Base-by-base conservation (phyloP, 2,888 invertebrate genomes). In the Achlya flavicornis region DNA sequence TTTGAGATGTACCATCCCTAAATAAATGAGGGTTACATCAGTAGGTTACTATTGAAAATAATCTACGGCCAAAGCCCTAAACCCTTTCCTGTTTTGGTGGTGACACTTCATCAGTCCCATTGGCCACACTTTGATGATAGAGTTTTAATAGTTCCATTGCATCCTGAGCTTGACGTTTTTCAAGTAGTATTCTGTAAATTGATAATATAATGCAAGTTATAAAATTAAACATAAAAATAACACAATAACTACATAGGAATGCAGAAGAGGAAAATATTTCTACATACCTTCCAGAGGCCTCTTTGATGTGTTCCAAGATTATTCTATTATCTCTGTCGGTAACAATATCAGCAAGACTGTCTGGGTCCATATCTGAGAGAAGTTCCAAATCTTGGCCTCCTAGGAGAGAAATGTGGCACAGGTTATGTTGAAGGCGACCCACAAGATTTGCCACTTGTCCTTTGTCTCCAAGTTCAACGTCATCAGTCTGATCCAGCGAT, bases 291-390 rank as follows among this genome's bases (percentile, higher is more conserved):
- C 97, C 97, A 77, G 97, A 97, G 41, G 97, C 97, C 92, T 97
- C 97, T 88, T 97, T 97, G 70, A 97, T 93, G 87, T 97, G 96
- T 84, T 97, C 96, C 81, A 97, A 88, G 84, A 97, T 97, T 75
- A 96, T 95, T 85, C 95, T 95, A 85, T 96, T 96, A 73, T 95
- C 96, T 84, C 95, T 95, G 77, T 95, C 96, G 61, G 95, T 95
- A 41, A 97, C 96, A 79, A 98, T 96, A 83, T 98, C 97, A 65
- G 96, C 96, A 78, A 98, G 94, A 70, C 97, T 97, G 73, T 98
- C 97, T 8, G 97, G 97, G 90, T 98, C 97, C 97, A 98, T 98
- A 83, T 98, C 97, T 67, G 97, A 97, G 58, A 98, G 92, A 32
- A 97, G 94, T 83, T 98, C 98, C 85, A 98, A 91, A 83, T 98